A percentile compares a stretch with the other conserved stretches of the same genome.
phyloP scores from a whole-genome alignment of 1,140 invertebrate species.

The Agraylea sexmaculata region DNA sequence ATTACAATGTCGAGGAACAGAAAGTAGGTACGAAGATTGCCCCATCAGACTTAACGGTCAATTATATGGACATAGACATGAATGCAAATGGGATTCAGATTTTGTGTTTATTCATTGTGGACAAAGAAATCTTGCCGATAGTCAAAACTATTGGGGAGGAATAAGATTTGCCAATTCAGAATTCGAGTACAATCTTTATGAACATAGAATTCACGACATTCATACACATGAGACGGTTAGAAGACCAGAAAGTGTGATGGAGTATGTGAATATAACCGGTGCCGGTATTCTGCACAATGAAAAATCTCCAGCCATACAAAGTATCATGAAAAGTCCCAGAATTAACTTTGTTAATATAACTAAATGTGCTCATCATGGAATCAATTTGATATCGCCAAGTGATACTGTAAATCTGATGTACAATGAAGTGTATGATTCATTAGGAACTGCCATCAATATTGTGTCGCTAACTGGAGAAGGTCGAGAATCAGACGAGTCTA shows the following conservation, averaged over 20 bases:
- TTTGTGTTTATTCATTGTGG: slow-evolving; percentile 94
- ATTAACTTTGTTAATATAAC: slow-evolving; percentile 75
- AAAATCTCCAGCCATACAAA: slow-evolving; percentile 83
- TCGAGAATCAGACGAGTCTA: slow-evolving; percentile 73
- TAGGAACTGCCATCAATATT: slow-evolving; percentile 82
- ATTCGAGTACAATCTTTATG: slow-evolving; percentile 79
- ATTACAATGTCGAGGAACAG: slow-evolving; percentile 72
- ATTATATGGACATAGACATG: slow-evolving; percentile 69
- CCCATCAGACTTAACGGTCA: slow-evolving; percentile 81
- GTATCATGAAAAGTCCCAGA: slow-evolving; percentile 71
- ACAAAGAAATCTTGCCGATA: slow-evolving; percentile 53
- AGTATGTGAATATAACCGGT: slow-evolving; percentile 80
- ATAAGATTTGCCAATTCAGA: slow-evolving; percentile 80
- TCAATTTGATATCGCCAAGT: slow-evolving; percentile 82
- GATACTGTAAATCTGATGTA: slow-evolving; percentile 59
- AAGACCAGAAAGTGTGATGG: slow-evolving; percentile 60
- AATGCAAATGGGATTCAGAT: slow-evolving; percentile 76
- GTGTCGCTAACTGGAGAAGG: slow-evolving; percentile 88
- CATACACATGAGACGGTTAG: slow-evolving; percentile 58
- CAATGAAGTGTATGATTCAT: slow-evolving; percentile 65
- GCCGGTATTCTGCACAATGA: slow-evolving; percentile 95
- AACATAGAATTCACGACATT: slow-evolving; percentile 69
- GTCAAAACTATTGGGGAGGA: slow-evolving; percentile 88
- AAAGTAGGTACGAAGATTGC: slow-evolving; percentile 74
- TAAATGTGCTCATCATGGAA: slow-evolving; percentile 79